Base-by-base conservation (phyloP, 2,113 vertebrate genomes). In the Pavo muticus region DNA sequence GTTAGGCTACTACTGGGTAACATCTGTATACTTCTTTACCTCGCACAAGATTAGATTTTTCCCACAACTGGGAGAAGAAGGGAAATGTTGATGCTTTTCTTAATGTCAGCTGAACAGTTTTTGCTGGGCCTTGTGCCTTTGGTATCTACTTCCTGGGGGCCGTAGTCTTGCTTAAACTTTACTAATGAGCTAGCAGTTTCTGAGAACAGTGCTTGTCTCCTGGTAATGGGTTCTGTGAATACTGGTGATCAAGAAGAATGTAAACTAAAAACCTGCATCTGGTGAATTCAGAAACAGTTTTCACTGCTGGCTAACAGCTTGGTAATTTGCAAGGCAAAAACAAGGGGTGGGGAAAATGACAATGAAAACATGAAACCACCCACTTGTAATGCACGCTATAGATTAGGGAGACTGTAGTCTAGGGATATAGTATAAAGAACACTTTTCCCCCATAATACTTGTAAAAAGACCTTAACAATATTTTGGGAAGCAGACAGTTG, bases 61-160 rank as follows among this genome's bases (percentile, higher is more conserved):
- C 12, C 54, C 9, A 30, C 37, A 70, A 5, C 20, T 21, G 6
- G 2, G 5, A 2, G 4, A 37, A 3, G 39, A 17, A 72, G 40
- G 8, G 12, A 42, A 88, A 74, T 18, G 15, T 1, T 67, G 17
- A n/a, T 79, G 50, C 19, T 75, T 78, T 69, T 67, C 24, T 44
- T 73, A 25, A 9, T 72, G 35, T 3, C 6, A 6, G 18, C 27
- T 60, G 35, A 75, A n/a, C 0, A 0, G 9, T 18, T 10, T 0
- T 0, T 23, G 14, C 24, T 65, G 27, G 18, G 15, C 15, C 0
- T 64, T 0, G 6, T 56, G 18, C 21, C 15, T 42, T 35, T 16
- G 52, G 10, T 0, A 0, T 32, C 37, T 0, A 2, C 8, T 48
- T 64, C 14, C 11, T 39, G 23, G 42, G 11, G 9, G 18, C 6